A percentile compares a stretch with the other conserved stretches of the same genome.
Evolutionary conservation across 2,113 vertebrate genomes (phyloP).

Genomic region (Equus przewalskii): DNA sequence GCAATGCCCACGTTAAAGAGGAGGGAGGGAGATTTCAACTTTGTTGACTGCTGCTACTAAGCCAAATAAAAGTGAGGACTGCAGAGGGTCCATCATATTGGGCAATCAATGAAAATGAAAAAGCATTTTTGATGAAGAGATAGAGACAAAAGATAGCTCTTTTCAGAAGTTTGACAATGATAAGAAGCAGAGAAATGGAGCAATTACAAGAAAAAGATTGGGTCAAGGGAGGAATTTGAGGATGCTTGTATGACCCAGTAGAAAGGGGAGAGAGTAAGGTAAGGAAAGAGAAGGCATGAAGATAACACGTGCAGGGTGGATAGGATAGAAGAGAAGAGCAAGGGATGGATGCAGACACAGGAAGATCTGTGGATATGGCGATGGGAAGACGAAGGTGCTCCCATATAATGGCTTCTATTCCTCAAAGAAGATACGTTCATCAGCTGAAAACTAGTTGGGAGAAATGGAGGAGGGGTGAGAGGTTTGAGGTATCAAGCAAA

Average conservation of each 20-base stretch:
- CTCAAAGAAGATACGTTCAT: neutral
- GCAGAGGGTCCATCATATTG: neutral
- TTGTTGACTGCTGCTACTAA: neutral
- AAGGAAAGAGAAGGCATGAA: neutral
- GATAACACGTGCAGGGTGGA: neutral
- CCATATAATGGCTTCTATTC: neutral
- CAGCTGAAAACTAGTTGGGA: neutral
- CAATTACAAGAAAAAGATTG: neutral
- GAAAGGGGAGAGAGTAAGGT: neutral
- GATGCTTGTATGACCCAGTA: neutral
- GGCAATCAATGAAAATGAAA: neutral
- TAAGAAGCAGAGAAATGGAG: neutral
- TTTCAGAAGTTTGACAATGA: constrained; percentile 9
- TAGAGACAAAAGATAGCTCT: neutral
- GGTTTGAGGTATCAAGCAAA: neutral
- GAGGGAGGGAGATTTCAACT: neutral
- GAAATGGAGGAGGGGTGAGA: neutral
- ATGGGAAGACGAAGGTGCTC: neutral
- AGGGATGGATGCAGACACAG: neutral
- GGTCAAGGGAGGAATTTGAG: neutral
- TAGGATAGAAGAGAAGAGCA: neutral
- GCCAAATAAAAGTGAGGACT: neutral
- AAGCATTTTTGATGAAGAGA: neutral
- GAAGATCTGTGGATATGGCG: neutral
- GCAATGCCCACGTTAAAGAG: neutral